These are phyloP conservation scores for Listronotus bonariensis DNA, from an alignment of 1,140 invertebrate species.

Conservation along the genomic window DNA sequence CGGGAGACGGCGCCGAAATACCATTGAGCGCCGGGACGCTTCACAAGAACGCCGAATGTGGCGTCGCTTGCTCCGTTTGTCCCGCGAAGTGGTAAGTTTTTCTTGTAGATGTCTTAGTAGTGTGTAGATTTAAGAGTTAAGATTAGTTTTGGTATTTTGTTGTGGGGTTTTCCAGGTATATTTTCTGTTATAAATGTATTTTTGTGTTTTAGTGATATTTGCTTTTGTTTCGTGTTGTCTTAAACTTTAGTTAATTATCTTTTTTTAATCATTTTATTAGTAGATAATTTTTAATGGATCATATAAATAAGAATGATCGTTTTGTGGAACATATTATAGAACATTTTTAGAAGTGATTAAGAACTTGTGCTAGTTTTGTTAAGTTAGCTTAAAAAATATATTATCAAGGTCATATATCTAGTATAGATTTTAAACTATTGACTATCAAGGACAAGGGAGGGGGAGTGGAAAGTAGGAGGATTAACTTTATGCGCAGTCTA, in stretches of 20 bases:
- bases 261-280: too few relatives aligned
- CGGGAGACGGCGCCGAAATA: conserved; percentile 47
- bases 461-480: background rate
- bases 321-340: too few relatives aligned
- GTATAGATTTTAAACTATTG: conserved; percentile 15
- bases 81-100: conserved; percentile 26
- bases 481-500: conserved; percentile 11
- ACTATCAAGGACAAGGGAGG: background rate
- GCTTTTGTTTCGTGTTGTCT: too few relatives aligned
- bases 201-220: too few relatives aligned
- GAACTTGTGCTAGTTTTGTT: too few relatives aligned
- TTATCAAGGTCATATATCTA: too few relatives aligned
- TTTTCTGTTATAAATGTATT: too few relatives aligned
- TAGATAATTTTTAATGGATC: too few relatives aligned
- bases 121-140: background rate
- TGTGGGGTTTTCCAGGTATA: background rate
- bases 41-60: conserved; percentile 30
- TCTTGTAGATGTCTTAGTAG: background rate
- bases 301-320: too few relatives aligned
- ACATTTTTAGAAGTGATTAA: too few relatives aligned
- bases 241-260: too few relatives aligned
- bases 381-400: too few relatives aligned
- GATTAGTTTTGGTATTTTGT: background rate
- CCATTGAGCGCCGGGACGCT: conserved; percentile 22
- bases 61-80: conserved; percentile 26